A percentile compares a stretch with the other conserved stretches of the same genome.
Evolutionary conservation across 2,797 vertebrate genomes (phyloP).

Genomic region (Trematomus bernacchii): DNA sequence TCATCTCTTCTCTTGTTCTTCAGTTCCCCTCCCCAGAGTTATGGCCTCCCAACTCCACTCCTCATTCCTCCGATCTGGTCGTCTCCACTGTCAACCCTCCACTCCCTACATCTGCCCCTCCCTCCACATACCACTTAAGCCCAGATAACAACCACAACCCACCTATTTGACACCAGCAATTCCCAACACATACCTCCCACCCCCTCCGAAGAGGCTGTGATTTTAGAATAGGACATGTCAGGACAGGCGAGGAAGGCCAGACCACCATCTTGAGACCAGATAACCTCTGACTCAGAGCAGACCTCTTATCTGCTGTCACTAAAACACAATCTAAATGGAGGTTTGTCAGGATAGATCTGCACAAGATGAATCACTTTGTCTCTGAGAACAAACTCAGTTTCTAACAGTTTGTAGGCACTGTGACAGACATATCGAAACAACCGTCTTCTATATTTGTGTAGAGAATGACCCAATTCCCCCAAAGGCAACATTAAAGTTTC

Average conservation of each 20-base stretch:
- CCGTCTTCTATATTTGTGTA: slow-evolving; percentile 29
- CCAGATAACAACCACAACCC: slow-evolving; percentile 55
- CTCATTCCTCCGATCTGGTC: slow-evolving; percentile 35
- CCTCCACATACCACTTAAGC: slow-evolving; percentile 71
- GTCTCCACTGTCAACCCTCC: slow-evolving; percentile 29
- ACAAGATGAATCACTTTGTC: slow-evolving; percentile 29
- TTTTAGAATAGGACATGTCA: slow-evolving; percentile 43
- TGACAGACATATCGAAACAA: slow-evolving; percentile 36
- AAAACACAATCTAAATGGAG: slow-evolving; percentile 23
- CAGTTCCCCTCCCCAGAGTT: slow-evolving; percentile 6
- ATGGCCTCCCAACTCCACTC: slow-evolving; percentile 38
- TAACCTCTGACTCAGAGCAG: slow-evolving; percentile 64
- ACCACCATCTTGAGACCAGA: slow-evolving; percentile 53
- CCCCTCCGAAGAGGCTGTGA: slow-evolving; percentile 39
- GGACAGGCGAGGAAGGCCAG: slow-evolving; percentile 55
- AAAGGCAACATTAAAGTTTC: slow-evolving; percentile 42
- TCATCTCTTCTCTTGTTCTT: neutral
- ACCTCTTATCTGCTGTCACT: slow-evolving; percentile 34
- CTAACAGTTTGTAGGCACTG: slow-evolving; percentile 7
- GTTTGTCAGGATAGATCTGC: slow-evolving; percentile 22
- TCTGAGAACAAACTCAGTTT: slow-evolving; percentile 15
- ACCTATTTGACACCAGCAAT: slow-evolving; percentile 57
- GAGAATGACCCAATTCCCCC: slow-evolving; percentile 45
- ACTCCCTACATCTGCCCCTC: slow-evolving; percentile 49
- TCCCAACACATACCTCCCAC: slow-evolving; percentile 48